Percentiles rank a stretch among this genome's conserved stretches.
These are phyloP conservation scores for Drosophila lowei DNA, from an alignment of 1,140 invertebrate genomes.

Conservation along the genomic window DNA sequence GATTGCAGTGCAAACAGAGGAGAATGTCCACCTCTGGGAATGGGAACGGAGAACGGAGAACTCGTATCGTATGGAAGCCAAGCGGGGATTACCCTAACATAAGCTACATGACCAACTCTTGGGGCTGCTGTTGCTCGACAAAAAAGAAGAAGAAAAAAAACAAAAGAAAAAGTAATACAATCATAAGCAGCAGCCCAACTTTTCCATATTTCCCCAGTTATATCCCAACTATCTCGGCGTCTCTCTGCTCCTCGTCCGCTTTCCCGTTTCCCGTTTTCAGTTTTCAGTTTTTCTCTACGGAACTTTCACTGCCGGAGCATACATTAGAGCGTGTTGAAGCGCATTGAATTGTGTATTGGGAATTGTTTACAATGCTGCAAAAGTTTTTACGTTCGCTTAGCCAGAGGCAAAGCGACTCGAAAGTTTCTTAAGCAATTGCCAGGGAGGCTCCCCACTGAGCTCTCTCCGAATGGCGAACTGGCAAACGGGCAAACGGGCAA, in stretches of 20 bases:
- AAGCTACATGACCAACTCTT: slow-evolving; percentile 42
- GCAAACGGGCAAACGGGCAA: too few species aligned
- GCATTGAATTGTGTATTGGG: slow-evolving; percentile 81
- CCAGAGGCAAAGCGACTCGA: slow-evolving; percentile 69
- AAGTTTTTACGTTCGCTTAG: slow-evolving; percentile 80
- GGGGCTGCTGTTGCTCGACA: slow-evolving; percentile 5
- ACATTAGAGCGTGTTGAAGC: slow-evolving; percentile 80
- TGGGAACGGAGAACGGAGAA: not conserved
- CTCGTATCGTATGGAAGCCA: slow-evolving; percentile 57
- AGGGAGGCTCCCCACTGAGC: slow-evolving; percentile 12
- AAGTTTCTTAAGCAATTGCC: slow-evolving; percentile 78
- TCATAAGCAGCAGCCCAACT: slow-evolving; percentile 64
- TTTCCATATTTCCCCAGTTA: slow-evolving; percentile 44
- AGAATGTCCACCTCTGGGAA: slow-evolving; percentile 41
- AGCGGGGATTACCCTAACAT: slow-evolving; percentile 41
- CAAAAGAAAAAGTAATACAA: slow-evolving; percentile 63
- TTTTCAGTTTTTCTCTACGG: slow-evolving; percentile 13
- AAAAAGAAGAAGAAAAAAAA: slow-evolving; percentile 6
- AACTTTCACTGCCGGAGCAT: slow-evolving; percentile 62
- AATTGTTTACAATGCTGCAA: slow-evolving; percentile 80
- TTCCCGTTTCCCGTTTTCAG: not conserved
- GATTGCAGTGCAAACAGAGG: slow-evolving; percentile 58
- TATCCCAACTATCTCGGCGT: slow-evolving; percentile 22
- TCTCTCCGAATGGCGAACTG: too few species aligned
- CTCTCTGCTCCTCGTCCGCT: not conserved